Evolutionary conservation across 2,113 vertebrate genomes (phyloP).

Genomic region (Camelus bactrianus): DNA sequence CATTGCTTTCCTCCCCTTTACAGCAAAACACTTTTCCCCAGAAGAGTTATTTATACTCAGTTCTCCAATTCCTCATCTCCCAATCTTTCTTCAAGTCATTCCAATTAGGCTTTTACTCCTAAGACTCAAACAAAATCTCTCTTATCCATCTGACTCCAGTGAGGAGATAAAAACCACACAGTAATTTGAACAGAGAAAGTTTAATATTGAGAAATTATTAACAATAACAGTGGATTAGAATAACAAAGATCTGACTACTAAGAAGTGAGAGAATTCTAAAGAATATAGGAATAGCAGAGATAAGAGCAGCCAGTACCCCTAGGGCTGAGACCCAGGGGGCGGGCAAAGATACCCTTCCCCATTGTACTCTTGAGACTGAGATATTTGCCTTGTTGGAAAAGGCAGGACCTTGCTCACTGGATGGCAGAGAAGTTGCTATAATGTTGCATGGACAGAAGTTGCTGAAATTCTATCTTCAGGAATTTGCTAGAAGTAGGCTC

Average conservation of each 20-base stretch:
- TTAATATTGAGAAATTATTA: neutral
- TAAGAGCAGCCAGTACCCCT: fast-evolving
- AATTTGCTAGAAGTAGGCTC: neutral
- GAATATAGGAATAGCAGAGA: neutral
- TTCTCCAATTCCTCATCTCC: neutral
- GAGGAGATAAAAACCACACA: neutral
- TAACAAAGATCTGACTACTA: neutral
- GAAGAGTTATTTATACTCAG: neutral
- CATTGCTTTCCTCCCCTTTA: neutral
- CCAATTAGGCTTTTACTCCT: neutral
- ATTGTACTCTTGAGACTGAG: fast-evolving
- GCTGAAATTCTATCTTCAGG: neutral
- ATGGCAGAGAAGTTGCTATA: neutral
- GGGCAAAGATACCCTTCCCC: no score
- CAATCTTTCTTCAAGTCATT: neutral
- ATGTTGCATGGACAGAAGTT: neutral
- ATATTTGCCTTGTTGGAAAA: neutral
- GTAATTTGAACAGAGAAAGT: neutral
- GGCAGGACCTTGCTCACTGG: neutral
- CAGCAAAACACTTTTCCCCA: neutral
- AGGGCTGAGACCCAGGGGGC: neutral
- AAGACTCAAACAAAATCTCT: neutral
- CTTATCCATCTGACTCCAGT: neutral
- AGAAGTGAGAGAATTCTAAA: neutral
- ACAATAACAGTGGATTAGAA: neutral